Evolutionary conservation across 2,797 vertebrate species (phyloP), one percentile per base, ranked within the genome.

Genomic region (Syngnathus acus): DNA sequence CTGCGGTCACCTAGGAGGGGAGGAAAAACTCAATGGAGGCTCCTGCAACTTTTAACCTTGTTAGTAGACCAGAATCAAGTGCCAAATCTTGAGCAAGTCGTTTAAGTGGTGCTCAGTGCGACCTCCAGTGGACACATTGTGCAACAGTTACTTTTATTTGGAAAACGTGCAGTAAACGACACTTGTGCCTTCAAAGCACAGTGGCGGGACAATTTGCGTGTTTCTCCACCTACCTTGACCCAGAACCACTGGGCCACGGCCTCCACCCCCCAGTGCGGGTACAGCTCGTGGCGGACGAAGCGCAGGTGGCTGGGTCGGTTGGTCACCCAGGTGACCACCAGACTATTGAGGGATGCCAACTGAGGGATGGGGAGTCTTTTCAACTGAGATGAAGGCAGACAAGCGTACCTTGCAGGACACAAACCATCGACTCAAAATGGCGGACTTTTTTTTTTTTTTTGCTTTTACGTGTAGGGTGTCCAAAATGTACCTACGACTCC

Each of bases 311-410:
- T 94, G 65, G 94, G 93, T 50, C 93, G 92, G 69, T 99, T 98
- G 17, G 97, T 99, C 71, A 99, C 96, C 97, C 97, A 99, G 0
- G 90, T 95, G 78, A 94, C 90, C 63, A 99, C 85, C 54, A 99
- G 89, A 74, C 95, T 94, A 64, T 88, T 77, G 0, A 92, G 82
- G 61, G 92, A 91, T 2, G 93, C 92, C 79, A 99, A 70, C 0
- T 68, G 70, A 39, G 92, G 85, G 1, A 98, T 5, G 17, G 95
- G 95, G 72, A 99, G 89, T 55, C 84, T 84, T 73, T 93, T 94
- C 82, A 99, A 92, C 85, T 98, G 92, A 62, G 90, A 82, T 0
- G 91, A 89, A 6, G 94, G 92, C 78, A 99, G 89, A 78, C 81
- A 87, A 76, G 77, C 87, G 70, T 99, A 99, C 70, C 96, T 98